A percentile compares a stretch with the other conserved stretches of the same genome.
phyloP scores from a whole-genome alignment of 2,797 vertebrate species.

The Rallus crepitans region DNA sequence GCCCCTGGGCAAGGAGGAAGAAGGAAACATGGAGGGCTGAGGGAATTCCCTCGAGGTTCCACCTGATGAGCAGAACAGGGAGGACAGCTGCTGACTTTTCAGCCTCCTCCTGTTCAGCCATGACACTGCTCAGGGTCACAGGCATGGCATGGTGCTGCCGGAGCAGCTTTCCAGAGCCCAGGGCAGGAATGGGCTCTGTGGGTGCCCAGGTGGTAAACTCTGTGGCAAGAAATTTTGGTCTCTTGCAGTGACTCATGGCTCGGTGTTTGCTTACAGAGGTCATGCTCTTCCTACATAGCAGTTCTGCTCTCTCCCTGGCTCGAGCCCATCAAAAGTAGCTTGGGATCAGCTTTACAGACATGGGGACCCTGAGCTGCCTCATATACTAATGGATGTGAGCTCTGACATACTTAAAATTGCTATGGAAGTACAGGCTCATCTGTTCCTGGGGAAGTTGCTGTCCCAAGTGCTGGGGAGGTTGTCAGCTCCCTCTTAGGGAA shows the following conservation, averaged over 20 bases:
- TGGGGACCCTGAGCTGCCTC: neutral
- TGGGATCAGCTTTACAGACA: neutral
- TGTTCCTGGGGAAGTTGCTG: neutral
- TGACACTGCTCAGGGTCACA: rapidly evolving
- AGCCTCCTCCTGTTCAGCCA: neutral
- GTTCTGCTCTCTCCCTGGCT: neutral
- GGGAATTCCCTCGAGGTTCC: neutral
- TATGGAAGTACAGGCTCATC: neutral
- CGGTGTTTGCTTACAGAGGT: neutral
- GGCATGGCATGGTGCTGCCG: rapidly evolving
- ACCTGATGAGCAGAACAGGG: neutral
- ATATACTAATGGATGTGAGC: neutral
- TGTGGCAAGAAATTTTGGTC: neutral
- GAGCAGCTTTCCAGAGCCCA: neutral
- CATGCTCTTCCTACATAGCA: neutral
- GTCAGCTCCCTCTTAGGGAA: neutral
- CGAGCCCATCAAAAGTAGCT: neutral
- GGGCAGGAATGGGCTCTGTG: rapidly evolving
- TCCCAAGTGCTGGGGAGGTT: conserved; percentile 28
- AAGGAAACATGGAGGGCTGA: neutral
- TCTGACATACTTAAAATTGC: neutral
- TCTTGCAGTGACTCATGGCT: neutral
- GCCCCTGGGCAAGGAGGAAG: neutral
- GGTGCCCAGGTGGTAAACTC: neutral
- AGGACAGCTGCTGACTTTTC: neutral